Conservation (phyloP, 2,888 invertebrate species). For the Drosophila kanekoi region DNA sequence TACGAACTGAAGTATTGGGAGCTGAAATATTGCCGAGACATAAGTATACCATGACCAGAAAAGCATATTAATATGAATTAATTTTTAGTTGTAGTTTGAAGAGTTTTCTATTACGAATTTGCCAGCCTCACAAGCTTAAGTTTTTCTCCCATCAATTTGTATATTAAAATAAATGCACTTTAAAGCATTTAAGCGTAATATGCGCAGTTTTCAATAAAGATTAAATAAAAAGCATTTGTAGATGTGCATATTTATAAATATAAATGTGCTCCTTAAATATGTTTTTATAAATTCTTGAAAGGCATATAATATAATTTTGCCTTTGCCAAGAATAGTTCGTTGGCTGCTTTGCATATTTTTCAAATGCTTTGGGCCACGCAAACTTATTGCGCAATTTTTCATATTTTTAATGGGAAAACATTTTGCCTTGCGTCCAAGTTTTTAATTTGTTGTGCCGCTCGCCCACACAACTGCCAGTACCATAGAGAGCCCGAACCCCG, state of each 20-base stretch:
- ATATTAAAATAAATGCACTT: too few species aligned
- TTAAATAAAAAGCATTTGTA: conserved; percentile 5
- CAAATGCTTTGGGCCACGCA: conserved; percentile 44
- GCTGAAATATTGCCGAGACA: too few species aligned
- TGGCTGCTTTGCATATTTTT: conserved; percentile 43
- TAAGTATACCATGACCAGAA: too few species aligned
- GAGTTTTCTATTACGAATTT: too few species aligned
- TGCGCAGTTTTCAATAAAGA: not conserved
- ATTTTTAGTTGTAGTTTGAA: too few species aligned
- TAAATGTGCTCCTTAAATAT: not conserved
- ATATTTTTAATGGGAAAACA: conserved; percentile 78
- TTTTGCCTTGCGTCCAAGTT: conserved; percentile 70
- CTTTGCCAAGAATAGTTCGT: conserved; percentile 25
- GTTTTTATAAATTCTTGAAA: conserved; percentile 9
- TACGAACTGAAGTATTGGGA: too few species aligned
- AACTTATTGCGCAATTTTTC: conserved; percentile 79
- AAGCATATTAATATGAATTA: too few species aligned
- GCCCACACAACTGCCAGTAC: conserved; percentile 38
- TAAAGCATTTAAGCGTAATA: too few species aligned
- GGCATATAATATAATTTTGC: conserved; percentile 11
- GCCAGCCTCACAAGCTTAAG: too few species aligned
- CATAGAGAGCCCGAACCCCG: not conserved
- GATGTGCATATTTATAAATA: too few species aligned
- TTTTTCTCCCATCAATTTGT: too few species aligned
- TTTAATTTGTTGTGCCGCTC: conserved; percentile 75